Conservation (phyloP, 2,888 invertebrate species). For the Apodemia duryi region DNA sequence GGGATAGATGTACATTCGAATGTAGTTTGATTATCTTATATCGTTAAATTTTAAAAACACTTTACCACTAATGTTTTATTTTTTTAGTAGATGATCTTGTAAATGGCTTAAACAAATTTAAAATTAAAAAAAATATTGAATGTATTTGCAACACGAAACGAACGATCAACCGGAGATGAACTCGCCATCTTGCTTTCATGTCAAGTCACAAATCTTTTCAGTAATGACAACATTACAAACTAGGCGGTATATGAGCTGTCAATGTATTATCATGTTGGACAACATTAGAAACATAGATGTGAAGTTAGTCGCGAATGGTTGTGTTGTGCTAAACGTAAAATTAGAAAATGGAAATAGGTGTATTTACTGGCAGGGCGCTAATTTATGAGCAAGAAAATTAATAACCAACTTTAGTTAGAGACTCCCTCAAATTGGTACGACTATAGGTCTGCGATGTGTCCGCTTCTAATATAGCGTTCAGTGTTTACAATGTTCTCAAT, state of each 20-base stretch:
- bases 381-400: not conserved
- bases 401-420: not conserved
- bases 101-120: conserved; percentile 57
- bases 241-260: conserved; percentile 32
- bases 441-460: not conserved
- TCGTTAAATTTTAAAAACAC: conserved; percentile 47
- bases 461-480: not conserved
- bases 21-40: conserved; percentile 39
- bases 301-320: conserved; percentile 35
- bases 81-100: conserved; percentile 45
- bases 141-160: conserved; percentile 59
- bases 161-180: conserved; percentile 74
- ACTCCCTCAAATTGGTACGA: not conserved
- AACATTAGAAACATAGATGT: conserved; percentile 41
- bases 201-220: conserved; percentile 57
- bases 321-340: not conserved
- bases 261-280: conserved; percentile 40
- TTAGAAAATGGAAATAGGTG: not conserved
- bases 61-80: conserved; percentile 43
- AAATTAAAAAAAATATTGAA: conserved; percentile 54
- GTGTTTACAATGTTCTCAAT: not conserved
- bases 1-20: conserved; percentile 71
- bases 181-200: conserved; percentile 74
- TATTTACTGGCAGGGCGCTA: not conserved
- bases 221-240: conserved; percentile 50